These are phyloP conservation scores for Centropus bengalensis DNA, from an alignment of 2,113 vertebrate genomes.

Conservation along the genomic window DNA sequence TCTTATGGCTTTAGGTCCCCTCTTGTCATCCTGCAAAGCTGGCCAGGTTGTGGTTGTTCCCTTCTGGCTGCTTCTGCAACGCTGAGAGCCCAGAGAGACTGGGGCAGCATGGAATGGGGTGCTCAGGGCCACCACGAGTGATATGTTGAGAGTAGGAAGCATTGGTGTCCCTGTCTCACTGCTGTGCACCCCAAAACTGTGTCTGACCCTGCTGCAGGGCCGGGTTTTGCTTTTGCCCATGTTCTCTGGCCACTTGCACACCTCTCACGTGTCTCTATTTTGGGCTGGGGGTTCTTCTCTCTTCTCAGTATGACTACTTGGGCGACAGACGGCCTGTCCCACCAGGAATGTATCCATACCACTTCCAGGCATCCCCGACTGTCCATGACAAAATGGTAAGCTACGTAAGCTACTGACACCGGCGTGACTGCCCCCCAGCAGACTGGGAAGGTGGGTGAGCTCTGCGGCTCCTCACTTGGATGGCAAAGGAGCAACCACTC, in stretches of 20 bases:
- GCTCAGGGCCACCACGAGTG: too few relatives aligned
- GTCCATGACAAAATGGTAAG: constrained; percentile 95
- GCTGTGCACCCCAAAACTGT: not conserved
- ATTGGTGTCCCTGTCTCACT: not conserved
- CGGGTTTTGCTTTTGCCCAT: not conserved
- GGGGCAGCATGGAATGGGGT: not conserved
- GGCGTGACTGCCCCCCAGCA: accelerated
- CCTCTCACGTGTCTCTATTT: not conserved
- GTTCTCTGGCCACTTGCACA: not conserved
- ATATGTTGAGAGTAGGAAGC: not conserved
- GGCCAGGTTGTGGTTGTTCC: not conserved
- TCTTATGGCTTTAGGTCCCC: not conserved
- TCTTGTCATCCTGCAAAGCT: not conserved
- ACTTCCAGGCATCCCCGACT: constrained; percentile 90
- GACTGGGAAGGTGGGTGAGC: not conserved
- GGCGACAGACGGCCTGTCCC: constrained; percentile 88
- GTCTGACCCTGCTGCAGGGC: not conserved
- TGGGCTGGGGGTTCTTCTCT: constrained; percentile 49
- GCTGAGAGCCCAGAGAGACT: not conserved
- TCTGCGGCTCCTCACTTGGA: not conserved
- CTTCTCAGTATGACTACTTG: constrained; percentile 89
- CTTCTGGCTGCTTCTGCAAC: not conserved
- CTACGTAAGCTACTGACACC: constrained; percentile 30
- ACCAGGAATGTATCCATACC: constrained; percentile 87
- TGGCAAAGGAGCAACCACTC: not conserved